Evolutionary conservation across 2,797 vertebrate species (phyloP).

Genomic region (Clarias platycephalus): DNA sequence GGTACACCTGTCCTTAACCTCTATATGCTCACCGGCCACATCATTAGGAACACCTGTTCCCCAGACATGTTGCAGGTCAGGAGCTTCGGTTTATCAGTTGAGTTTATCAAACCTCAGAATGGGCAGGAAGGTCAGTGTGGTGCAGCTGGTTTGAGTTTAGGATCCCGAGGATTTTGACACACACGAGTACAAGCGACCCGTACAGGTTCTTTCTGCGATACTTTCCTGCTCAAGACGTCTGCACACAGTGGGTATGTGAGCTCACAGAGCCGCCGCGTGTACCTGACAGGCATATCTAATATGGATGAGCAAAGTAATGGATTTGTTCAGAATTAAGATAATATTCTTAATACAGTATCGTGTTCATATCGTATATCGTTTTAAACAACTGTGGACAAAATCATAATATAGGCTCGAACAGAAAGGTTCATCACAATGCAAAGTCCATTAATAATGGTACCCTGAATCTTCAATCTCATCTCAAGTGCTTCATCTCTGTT

Average conservation of each 20-base stretch:
- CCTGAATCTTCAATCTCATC: background rate
- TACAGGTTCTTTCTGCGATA: no score
- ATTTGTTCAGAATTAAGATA: background rate
- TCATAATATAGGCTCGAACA: background rate
- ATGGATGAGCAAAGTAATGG: background rate
- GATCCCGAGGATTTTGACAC: no score
- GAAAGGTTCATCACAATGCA: background rate
- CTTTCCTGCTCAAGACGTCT: no score
- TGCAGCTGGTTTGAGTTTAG: no score
- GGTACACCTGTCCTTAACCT: no score
- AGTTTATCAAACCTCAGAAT: no score
- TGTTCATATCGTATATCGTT: background rate
- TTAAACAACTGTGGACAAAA: background rate
- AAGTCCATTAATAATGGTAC: background rate
- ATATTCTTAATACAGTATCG: background rate
- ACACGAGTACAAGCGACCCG: no score
- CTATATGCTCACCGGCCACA: no score
- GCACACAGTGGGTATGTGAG: background rate
- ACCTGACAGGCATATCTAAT: background rate
- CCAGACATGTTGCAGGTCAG: no score
- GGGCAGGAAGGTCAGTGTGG: no score
- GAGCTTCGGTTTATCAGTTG: no score
- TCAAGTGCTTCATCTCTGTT: background rate
- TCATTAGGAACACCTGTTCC: no score
- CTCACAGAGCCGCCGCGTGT: background rate